Evolutionary conservation across 2,797 vertebrate genomes (phyloP), one percentile per base, ranked within the genome.

Genomic region (Oreonectes daqikongensis): DNA sequence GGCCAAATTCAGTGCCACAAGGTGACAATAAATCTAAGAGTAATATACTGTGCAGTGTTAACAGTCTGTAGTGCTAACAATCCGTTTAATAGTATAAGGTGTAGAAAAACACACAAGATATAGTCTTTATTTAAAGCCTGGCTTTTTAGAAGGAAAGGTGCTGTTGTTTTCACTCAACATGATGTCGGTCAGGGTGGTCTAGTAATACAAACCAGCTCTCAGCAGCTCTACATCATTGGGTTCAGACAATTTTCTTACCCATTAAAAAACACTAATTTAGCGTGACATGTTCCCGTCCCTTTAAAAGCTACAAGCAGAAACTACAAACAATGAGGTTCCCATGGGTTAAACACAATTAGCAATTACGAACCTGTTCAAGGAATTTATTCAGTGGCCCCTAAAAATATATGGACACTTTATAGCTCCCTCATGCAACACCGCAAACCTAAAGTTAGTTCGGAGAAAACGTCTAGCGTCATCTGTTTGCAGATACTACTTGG

Each of bases 51-150:
- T 38, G 24, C 17, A 3, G 61, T 67, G 72, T 81, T 81, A 82
- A 84, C 79, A 81, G 80, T 61, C 79, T 40, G 5, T 32, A 10
- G 60, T 28, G 72, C 81, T 83, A 80, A 80, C 81, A 84, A 81
- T 60, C 83, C 77, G 35, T 84, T 81, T 78, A 77, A 80, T 63
- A 55, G 61, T 68, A 60, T 79, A 83, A 53, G 53, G 32, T 28
- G 18, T 55, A 52, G 66, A 71, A 81, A 80, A 82, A 73, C 63
- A 73, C 63, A 78, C 46, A 20, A 65, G 64, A 42, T 65, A 65
- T 42, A 79, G 35, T 72, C 57, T 61, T 46, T 64, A 75, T 44
- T 72, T 75, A 79, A 59, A 8, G 22, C 12, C 15, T 59, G 63
- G 55, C 59, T 72, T 82, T 80, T 69, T 75, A 38, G 67, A 42